Evolutionary conservation across 2,113 vertebrate species (phyloP).

Genomic region (Pterocles orientalis): DNA sequence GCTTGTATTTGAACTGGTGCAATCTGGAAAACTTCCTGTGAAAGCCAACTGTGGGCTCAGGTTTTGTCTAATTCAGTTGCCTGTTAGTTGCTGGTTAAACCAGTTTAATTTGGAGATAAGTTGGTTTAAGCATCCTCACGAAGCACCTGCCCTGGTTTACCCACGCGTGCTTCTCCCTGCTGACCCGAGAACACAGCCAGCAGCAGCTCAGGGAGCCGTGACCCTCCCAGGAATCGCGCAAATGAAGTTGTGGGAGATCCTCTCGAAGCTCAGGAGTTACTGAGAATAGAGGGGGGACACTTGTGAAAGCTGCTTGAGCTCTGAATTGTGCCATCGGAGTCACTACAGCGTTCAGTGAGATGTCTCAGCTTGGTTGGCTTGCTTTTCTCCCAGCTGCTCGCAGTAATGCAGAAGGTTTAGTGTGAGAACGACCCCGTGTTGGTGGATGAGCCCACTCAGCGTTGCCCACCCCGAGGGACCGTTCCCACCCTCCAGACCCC

Average conservation of each 20-base stretch:
- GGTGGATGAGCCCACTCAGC: not conserved
- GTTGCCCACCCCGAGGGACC: not conserved
- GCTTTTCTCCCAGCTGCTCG: not conserved
- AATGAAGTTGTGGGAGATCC: not conserved
- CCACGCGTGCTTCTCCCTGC: not conserved
- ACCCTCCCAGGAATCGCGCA: not conserved
- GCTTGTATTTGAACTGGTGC: not conserved
- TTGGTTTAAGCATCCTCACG: not conserved
- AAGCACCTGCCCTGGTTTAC: slow-evolving; percentile 7
- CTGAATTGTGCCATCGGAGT: not conserved
- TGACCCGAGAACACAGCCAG: not conserved
- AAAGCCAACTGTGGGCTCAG: not conserved
- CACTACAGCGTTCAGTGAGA: not conserved
- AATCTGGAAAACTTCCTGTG: not conserved
- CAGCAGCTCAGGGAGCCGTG: slow-evolving; percentile 46
- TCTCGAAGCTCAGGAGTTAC: not conserved
- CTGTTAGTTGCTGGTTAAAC: not conserved
- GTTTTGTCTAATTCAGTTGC: not conserved
- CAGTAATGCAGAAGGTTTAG: not conserved
- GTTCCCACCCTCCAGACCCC: not conserved
- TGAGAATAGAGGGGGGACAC: not conserved
- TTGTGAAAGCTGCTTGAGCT: not conserved
- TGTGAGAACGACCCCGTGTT: not conserved
- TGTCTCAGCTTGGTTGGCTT: not conserved
- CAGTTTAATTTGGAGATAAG: not conserved